Evolutionary conservation across 2,888 invertebrate species (phyloP), one percentile per base, ranked within the genome.

Genomic region (Eledona agricola): DNA sequence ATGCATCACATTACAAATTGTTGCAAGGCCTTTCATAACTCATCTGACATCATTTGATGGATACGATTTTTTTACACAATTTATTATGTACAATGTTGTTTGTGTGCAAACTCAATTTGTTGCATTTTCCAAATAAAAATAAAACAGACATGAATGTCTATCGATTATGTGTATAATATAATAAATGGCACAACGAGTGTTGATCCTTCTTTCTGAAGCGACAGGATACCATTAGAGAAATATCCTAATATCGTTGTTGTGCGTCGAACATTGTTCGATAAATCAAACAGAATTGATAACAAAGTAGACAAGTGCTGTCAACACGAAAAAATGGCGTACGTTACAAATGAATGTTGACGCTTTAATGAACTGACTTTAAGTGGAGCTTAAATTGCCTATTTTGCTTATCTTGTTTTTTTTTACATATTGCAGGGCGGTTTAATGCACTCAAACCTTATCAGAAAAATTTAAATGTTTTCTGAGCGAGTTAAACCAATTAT

Each of bases 291-390:
- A 51, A 51, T 51, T 51, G 51, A 51, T 51, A 43, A 38, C 51
- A 34, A 51, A 56, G 58, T 57, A 60, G 62, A 62, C 60, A 62
- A 57, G 51, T 43, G 57, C 58, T 63, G 63, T 63, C 63, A 59
- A 57, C 59, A 35, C 40, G 43, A 46, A 51, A 43, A 47, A 51
- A 31, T 40, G 38, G 10, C 52, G 35, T 13, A n/a, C 37, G 31
- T 47, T 56, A 56, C 51, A 56, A 56, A 56, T 52, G 35, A 37
- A 12, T 37, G 22, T 12, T 23, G 38, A 35, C 28, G 45, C 46
- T 55, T 51, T 55, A 55, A 55, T 55, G 55, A 55, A 49, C 51
- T 40, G 46, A 55, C 45, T 45, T 51, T 37, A 51, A 51, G 50
- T 54, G 38, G 49, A 34, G 42, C 49, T 15, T 45, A 37, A 51